Evolutionary conservation across 2,797 vertebrate genomes (phyloP).

Genomic region (Sebastiscus tertius): DNA sequence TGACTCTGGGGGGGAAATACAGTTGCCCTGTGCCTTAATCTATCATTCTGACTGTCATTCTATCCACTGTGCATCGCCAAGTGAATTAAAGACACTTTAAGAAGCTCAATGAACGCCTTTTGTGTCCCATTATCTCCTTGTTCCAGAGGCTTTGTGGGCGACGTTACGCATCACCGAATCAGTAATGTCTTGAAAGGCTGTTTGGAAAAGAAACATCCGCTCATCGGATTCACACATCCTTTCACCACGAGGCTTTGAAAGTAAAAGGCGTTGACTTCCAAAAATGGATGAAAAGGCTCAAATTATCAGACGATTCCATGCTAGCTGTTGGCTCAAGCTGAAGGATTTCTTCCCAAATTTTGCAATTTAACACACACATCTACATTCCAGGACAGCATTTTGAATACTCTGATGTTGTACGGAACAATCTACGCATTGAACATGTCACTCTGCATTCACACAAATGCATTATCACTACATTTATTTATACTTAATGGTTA

Average conservation of each 20-base stretch:
- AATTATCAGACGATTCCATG: constrained; percentile 1
- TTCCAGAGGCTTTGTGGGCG: constrained; percentile 74
- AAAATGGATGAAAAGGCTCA: constrained; percentile 26
- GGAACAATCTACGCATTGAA: not conserved
- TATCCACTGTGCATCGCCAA: constrained; percentile 71
- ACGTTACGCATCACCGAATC: constrained; percentile 71
- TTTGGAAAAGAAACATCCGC: constrained; percentile 74
- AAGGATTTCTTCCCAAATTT: not conserved
- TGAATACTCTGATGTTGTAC: not conserved
- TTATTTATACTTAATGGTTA: not conserved
- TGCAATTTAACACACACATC: not conserved
- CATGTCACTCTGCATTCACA: not conserved
- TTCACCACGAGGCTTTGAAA: constrained; percentile 33
- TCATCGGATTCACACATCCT: constrained; percentile 69
- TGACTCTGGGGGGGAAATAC: constrained; percentile 65
- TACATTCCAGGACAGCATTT: not conserved
- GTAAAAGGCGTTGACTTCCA: constrained; percentile 39
- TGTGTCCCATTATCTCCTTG: constrained; percentile 76
- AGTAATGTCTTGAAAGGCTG: constrained; percentile 73
- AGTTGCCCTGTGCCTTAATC: constrained; percentile 72
- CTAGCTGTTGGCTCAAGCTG: not conserved
- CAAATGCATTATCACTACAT: not conserved
- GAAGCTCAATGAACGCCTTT: constrained; percentile 76
- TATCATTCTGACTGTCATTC: constrained; percentile 72
- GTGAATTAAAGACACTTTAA: constrained; percentile 77